phyloP scores from a whole-genome alignment of 2,888 invertebrate genomes.

The Lottia gigantea region DNA sequence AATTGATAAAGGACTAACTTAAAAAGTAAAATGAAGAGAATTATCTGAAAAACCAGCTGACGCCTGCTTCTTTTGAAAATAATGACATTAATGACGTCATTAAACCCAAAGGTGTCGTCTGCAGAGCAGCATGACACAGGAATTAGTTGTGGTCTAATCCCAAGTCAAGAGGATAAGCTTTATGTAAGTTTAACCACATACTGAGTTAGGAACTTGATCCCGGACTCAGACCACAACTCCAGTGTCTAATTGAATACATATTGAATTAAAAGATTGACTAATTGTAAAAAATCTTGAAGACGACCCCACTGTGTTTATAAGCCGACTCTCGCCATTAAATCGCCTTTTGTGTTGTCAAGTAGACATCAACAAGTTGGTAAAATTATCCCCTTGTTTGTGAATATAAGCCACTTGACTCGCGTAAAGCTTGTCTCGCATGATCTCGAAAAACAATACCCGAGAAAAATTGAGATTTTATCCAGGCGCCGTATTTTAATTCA shows the following conservation, averaged over 20 bases:
- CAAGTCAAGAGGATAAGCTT: too few species aligned
- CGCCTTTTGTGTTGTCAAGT: constrained; percentile 7
- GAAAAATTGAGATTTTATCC: neutral
- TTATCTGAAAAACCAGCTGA: too few species aligned
- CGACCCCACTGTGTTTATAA: constrained; percentile 9
- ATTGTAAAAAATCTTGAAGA: constrained; percentile 1
- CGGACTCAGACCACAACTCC: too few species aligned
- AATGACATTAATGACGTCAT: constrained; percentile 3
- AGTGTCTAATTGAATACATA: too few species aligned
- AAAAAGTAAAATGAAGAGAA: too few species aligned
- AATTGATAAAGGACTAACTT: too few species aligned
- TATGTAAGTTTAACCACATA: too few species aligned
- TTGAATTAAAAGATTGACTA: neutral
- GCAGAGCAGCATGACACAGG: neutral
- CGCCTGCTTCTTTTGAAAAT: too few species aligned
- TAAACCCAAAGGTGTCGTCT: neutral
- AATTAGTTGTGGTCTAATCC: too few species aligned
- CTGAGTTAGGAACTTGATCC: too few species aligned
- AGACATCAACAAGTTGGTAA: neutral
- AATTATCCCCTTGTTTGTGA: neutral
- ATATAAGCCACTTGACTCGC: constrained; percentile 1
- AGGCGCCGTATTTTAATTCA: neutral
- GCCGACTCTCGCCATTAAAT: constrained; percentile 4
- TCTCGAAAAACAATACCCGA: neutral
- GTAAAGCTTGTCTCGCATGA: neutral